These are phyloP conservation scores for Oscheius sp. DNA, from an alignment of 2,888 invertebrate species.

Conservation along the genomic window DNA sequence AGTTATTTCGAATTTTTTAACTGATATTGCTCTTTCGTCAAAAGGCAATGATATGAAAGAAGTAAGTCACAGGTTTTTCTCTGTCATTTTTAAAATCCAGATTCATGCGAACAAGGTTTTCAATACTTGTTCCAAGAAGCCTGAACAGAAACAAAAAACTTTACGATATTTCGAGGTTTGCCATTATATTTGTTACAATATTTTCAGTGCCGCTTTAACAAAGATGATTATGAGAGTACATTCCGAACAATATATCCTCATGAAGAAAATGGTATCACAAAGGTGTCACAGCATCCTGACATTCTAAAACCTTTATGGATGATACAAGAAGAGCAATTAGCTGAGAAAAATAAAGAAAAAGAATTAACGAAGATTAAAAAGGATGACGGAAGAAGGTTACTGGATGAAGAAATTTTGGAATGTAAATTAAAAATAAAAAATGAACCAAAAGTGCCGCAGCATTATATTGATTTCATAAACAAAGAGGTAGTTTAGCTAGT, in stretches of 20 bases:
- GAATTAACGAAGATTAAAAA: neutral
- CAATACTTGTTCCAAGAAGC: neutral
- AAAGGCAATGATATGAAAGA: neutral
- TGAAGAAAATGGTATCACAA: neutral
- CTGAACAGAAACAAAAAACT: neutral
- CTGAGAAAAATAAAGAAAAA: neutral
- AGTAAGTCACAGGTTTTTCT: neutral
- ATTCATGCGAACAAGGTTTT: neutral
- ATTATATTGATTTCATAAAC: neutral
- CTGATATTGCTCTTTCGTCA: neutral
- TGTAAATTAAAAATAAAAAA: neutral
- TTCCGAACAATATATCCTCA: neutral
- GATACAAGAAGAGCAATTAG: neutral
- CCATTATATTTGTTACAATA: neutral
- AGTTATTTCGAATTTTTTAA: neutral
- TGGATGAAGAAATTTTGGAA: neutral
- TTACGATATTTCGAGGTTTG: neutral
- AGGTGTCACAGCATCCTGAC: neutral
- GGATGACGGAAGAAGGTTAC: neutral
- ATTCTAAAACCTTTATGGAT: neutral
- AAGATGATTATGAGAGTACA: neutral
- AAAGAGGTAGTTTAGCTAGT: neutral
- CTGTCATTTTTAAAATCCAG: neutral
- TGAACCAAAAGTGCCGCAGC: neutral
- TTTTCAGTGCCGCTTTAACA: slow-evolving; percentile 5